These are phyloP conservation scores for Buteo buteo DNA, from an alignment of 2,113 vertebrate species.

Conservation along the genomic window DNA sequence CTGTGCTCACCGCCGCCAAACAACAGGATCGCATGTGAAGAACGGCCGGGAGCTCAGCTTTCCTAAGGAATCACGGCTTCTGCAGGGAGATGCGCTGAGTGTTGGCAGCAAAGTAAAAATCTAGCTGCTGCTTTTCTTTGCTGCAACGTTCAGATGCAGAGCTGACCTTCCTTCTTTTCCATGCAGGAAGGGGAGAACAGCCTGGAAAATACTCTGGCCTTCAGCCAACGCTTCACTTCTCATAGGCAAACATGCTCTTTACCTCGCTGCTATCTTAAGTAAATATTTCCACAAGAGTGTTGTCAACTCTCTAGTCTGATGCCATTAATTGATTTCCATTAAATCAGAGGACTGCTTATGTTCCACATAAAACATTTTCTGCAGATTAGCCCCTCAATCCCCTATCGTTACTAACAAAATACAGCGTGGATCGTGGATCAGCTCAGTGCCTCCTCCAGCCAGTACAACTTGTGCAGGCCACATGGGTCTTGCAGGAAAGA, in stretches of 20 bases:
- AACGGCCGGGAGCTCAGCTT: neutral
- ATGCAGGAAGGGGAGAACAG: neutral
- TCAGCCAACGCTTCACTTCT: neutral
- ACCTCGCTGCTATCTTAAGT: conserved; percentile 31
- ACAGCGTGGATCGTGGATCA: neutral
- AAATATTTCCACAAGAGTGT: conserved; percentile 34
- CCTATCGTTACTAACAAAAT: neutral
- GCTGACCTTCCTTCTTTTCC: neutral
- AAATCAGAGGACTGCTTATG: neutral
- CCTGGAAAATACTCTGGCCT: neutral
- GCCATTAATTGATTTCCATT: conserved; percentile 34
- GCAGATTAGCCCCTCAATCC: neutral
- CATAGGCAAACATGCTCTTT: conserved; percentile 49
- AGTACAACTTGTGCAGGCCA: neutral
- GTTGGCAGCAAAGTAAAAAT: neutral
- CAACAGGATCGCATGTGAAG: neutral
- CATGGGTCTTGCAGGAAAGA: neutral
- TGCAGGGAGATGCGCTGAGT: neutral
- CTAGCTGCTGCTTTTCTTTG: neutral
- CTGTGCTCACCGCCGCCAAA: neutral
- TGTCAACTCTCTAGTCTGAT: neutral
- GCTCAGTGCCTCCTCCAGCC: neutral
- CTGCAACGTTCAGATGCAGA: neutral
- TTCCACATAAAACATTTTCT: neutral
- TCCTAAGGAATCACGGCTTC: neutral